Percentiles rank a stretch among this genome's conserved stretches.
Conservation (phyloP, 2,888 invertebrate genomes). For the Linnaemya tessellans region DNA sequence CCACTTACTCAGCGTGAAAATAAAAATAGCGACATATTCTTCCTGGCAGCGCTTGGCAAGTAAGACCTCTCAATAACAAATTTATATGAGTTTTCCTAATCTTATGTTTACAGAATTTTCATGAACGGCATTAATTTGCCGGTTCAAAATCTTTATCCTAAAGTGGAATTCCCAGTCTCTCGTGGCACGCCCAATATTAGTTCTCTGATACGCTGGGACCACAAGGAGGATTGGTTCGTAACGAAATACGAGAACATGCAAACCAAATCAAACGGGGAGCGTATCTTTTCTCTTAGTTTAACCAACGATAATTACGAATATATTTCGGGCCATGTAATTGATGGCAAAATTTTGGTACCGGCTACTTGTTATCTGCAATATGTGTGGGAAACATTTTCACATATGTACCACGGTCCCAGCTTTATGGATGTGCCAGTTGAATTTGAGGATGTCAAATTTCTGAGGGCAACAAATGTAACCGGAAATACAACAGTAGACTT, state of each 20-base stretch:
- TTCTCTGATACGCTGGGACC: constrained; percentile 92
- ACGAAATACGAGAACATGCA: constrained; percentile 88
- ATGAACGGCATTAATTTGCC: constrained; percentile 89
- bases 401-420: constrained; percentile 87
- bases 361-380: constrained; percentile 91
- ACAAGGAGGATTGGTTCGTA: constrained; percentile 87
- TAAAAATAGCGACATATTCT: constrained; percentile 81
- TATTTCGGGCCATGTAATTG: constrained; percentile 91
- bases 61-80: constrained; percentile 76
- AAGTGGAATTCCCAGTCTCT: constrained; percentile 91
- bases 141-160: constrained; percentile 89
- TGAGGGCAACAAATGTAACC: constrained; percentile 91
- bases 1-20: constrained; percentile 86
- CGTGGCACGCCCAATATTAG: constrained; percentile 92
- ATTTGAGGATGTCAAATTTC: constrained; percentile 92
- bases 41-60: constrained; percentile 83
- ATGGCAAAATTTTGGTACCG: constrained; percentile 88
- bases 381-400: constrained; percentile 90
- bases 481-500: constrained; percentile 85
- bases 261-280: constrained; percentile 88
- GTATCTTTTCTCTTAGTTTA: constrained; percentile 86
- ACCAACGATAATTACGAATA: constrained; percentile 88
- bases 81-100: not conserved
- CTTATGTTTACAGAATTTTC: constrained; percentile 85
- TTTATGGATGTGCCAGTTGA: constrained; percentile 88